phyloP scores from a whole-genome alignment of 2,797 vertebrate genomes.

The Gastrophryne carolinensis region DNA sequence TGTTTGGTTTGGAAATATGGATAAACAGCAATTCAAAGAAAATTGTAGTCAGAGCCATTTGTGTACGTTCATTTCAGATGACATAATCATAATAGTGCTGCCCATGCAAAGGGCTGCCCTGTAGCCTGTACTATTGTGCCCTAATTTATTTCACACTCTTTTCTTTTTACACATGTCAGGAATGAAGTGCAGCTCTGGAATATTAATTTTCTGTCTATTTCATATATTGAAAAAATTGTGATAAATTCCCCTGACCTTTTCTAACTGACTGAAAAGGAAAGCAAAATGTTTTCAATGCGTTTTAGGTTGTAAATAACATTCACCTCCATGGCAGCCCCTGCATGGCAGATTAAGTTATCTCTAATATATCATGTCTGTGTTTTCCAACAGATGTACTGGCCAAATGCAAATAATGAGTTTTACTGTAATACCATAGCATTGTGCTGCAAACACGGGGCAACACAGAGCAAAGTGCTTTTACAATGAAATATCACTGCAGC shows the following conservation, averaged over 20 bases:
- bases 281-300: constrained; percentile 36
- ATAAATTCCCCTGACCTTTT: constrained; percentile 50
- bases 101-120: background rate
- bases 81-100: constrained; percentile 7
- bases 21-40: background rate
- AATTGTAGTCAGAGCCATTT: background rate
- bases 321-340: background rate
- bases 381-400: constrained; percentile 26
- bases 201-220: constrained; percentile 49
- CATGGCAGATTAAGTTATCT: constrained; percentile 37
- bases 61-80: background rate
- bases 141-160: constrained; percentile 34
- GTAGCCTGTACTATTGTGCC: background rate
- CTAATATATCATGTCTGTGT: constrained; percentile 27
- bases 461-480: too few relatives aligned
- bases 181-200: constrained; percentile 22
- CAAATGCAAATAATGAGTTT: constrained; percentile 21
- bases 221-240: constrained; percentile 50
- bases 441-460: too few relatives aligned
- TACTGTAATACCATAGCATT: background rate
- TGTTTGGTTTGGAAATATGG: background rate
- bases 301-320: constrained; percentile 42
- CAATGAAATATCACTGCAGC: too few relatives aligned
- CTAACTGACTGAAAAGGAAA: constrained; percentile 30
- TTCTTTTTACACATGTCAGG: constrained; percentile 39